phyloP scores from a whole-genome alignment of 92 coral and sea anemone species.

The Zoanthus sansibaricus region DNA sequence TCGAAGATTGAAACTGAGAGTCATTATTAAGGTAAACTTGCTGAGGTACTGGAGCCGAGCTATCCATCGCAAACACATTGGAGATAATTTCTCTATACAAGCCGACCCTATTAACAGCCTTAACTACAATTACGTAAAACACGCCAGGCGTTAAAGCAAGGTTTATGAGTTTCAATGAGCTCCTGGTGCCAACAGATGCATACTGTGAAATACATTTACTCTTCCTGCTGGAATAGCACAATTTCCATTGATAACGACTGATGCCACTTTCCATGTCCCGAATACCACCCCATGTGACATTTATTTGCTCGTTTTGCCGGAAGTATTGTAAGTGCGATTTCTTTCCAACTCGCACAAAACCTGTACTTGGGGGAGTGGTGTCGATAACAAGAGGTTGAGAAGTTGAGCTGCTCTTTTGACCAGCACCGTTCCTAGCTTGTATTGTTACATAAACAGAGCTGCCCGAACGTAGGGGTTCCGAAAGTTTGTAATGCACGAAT shows the following conservation, averaged over 20 bases:
- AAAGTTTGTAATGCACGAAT: slow-evolving; percentile 46
- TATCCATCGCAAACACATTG: slow-evolving; percentile 56
- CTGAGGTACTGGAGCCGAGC: slow-evolving; percentile 71
- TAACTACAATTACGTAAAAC: slow-evolving; percentile 63
- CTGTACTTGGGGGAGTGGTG: slow-evolving; percentile 74
- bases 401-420: slow-evolving; percentile 31
- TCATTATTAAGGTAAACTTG: slow-evolving; percentile 67
- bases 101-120: slow-evolving; percentile 76
- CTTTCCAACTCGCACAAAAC: slow-evolving; percentile 55
- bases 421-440: slow-evolving; percentile 77
- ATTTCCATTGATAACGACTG: slow-evolving; percentile 73
- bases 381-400: slow-evolving; percentile 72
- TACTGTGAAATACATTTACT: slow-evolving; percentile 61
- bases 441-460: slow-evolving; percentile 59
- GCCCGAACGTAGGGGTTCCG: slow-evolving; percentile 71
- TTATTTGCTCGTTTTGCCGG: slow-evolving; percentile 59
- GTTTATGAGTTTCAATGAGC: slow-evolving; percentile 51
- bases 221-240: slow-evolving; percentile 62
- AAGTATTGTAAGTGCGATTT: slow-evolving; percentile 56
- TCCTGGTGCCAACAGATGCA: slow-evolving; percentile 61
- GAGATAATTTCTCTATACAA: slow-evolving; percentile 59
- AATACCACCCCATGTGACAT: slow-evolving; percentile 72
- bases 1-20: slow-evolving; percentile 70
- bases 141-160: slow-evolving; percentile 70
- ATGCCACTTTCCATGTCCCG: slow-evolving; percentile 75